Base-by-base conservation (phyloP, 1,140 invertebrate genomes). In the Heliconius eleuchia region DNA sequence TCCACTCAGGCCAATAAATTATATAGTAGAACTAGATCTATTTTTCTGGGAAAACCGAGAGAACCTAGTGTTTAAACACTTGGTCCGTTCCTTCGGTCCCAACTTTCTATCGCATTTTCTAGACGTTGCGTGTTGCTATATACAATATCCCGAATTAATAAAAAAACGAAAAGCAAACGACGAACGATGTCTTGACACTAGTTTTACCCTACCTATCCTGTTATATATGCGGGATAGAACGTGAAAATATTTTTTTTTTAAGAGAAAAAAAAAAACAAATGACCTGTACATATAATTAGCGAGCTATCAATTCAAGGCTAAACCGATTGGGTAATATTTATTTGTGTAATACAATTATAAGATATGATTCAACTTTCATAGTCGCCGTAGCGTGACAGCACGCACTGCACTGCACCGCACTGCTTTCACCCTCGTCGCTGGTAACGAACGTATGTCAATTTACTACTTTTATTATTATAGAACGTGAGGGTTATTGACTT, bases 321-420 rank as follows among this genome's bases (percentile, higher is more conserved):
- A 13, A 4, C 3, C 6, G 11, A 16, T 66, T 27, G 27, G 37
- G 37, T 30, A 42, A 76, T 37, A 50, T 39, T 66, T 76, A 57
- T 76, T 66, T 76, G 37, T 76, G 18, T 76, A 70, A 66, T 30
- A 66, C 13, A 42, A 46, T 76, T 76, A 70, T 60, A 76, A 60
- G 60, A 30, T 76, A 76, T 76, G 74, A 76, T 42, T 50, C 39
- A 70, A 76, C 74, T 76, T 76, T 76, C 74, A 76, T 76, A 39
- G n/a, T 39, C 60, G 27, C 3, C 74, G 57, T 39, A 76, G 30
- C 74, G 74, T 76, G 39, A 76, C 74, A 60, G 39, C 74, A 76
- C 74, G 74, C 74, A 76, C 13, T 4, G 50, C 27, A 50, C n/a
- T 2, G 50, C 50, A 5, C 16, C 1, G 50, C 50, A 5, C 16